These are phyloP conservation scores for Dryobotodes eremita DNA, from an alignment of 2,888 invertebrate species.

Conservation along the genomic window DNA sequence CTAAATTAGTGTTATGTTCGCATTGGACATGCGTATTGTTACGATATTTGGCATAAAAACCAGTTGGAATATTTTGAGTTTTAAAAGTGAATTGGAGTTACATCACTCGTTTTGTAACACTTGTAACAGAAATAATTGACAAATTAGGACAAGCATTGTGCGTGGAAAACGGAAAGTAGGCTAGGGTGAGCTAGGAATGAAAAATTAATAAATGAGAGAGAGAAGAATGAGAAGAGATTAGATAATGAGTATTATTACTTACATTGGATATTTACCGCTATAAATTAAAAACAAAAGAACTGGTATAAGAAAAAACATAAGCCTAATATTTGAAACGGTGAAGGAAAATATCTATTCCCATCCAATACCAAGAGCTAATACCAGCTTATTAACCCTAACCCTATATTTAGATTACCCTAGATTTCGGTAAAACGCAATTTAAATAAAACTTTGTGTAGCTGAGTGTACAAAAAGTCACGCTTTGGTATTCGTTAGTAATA, in stretches of 20 bases:
- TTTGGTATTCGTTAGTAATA: too few relatives aligned
- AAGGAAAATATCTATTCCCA: too few relatives aligned
- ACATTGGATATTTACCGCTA: not conserved
- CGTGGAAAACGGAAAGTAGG: not conserved
- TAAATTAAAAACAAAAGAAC: not conserved
- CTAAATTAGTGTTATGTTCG: constrained; percentile 68
- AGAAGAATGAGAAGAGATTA: too few relatives aligned
- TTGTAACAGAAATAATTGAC: not conserved
- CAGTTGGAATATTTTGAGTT: constrained; percentile 27
- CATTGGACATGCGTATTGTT: constrained; percentile 68
- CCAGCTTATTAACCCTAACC: too few relatives aligned
- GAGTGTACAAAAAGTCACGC: too few relatives aligned
- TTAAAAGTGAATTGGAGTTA: constrained; percentile 10
- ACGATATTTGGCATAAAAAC: constrained; percentile 31
- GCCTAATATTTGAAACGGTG: not conserved
- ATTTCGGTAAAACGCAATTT: too few relatives aligned
- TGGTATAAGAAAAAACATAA: too few relatives aligned
- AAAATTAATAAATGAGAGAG: too few relatives aligned
- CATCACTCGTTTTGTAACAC: constrained; percentile 7
- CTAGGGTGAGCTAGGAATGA: not conserved
- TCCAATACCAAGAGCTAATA: too few relatives aligned
- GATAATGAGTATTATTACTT: too few relatives aligned
- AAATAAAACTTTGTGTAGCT: too few relatives aligned
- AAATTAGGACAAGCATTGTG: constrained; percentile 14
- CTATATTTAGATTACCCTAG: too few relatives aligned